Evolutionary conservation across 1,140 invertebrate species (phyloP).

Genomic region (Drosophila pandora): DNA sequence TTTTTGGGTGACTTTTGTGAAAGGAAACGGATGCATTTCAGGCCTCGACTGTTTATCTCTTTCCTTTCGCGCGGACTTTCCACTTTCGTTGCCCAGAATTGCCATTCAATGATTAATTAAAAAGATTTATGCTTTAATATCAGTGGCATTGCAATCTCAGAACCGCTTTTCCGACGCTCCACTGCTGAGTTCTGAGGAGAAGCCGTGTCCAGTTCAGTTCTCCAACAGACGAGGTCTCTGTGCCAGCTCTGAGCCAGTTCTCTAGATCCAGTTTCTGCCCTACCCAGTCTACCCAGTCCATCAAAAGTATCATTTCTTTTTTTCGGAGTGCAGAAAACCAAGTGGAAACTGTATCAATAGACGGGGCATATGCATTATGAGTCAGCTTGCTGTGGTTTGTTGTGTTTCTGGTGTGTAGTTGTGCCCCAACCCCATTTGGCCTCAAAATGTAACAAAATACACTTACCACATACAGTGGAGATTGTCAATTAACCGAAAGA

Average conservation of each 20-base stretch:
- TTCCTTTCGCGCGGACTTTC: constrained; percentile 40
- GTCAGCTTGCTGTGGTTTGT: constrained; percentile 37
- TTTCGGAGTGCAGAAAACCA: constrained; percentile 28
- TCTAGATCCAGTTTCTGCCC: constrained; percentile 37
- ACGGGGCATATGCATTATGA: constrained; percentile 55
- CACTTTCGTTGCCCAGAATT: constrained; percentile 52
- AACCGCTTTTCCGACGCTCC: constrained; percentile 12
- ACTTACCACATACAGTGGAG: constrained; percentile 44
- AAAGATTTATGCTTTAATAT: constrained; percentile 43
- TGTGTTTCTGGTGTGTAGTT: neutral
- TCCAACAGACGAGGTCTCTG: constrained; percentile 40
- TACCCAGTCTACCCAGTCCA: constrained; percentile 44
- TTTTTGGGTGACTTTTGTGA: constrained; percentile 44
- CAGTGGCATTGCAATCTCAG: constrained; percentile 10
- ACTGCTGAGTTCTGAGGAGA: constrained; percentile 35
- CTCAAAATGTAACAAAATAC: constrained; percentile 59
- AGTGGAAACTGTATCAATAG: constrained; percentile 61
- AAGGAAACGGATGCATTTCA: constrained; percentile 53
- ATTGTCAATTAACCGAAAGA: constrained; percentile 15
- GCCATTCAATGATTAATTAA: constrained; percentile 53
- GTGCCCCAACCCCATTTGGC: constrained; percentile 60
- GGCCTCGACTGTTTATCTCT: constrained; percentile 33
- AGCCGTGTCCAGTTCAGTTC: constrained; percentile 21
- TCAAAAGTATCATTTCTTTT: constrained; percentile 48
- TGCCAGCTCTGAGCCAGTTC: constrained; percentile 11